Percentiles rank a stretch among this genome's conserved stretches.
Evolutionary conservation across 2,888 invertebrate genomes (phyloP).

Genomic region (Automeris io): DNA sequence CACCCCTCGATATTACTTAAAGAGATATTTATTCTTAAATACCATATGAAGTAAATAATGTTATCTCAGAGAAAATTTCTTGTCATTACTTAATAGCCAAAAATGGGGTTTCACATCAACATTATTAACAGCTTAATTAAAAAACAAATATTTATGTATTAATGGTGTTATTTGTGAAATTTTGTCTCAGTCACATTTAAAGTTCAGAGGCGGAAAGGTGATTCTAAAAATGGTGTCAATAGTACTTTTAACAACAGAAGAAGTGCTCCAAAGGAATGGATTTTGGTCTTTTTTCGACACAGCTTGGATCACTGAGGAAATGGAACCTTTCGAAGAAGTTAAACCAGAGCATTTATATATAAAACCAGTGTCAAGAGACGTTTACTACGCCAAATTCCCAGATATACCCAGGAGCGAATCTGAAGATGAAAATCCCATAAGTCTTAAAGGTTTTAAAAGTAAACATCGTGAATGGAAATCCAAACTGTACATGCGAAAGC

Average conservation of each 20-base stretch:
- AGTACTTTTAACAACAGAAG: conserved; percentile 60
- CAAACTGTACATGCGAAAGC: conserved; percentile 46
- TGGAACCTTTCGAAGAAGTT: conserved; percentile 66
- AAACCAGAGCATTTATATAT: conserved; percentile 47
- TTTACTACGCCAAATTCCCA: conserved; percentile 57
- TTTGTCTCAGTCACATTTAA: conserved; percentile 8
- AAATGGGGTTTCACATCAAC: neutral
- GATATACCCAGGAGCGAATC: conserved; percentile 68
- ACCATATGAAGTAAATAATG: neutral
- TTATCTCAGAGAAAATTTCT: neutral
- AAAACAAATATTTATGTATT: conserved; percentile 5
- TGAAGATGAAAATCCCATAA: conserved; percentile 59
- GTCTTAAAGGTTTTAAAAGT: conserved; percentile 46
- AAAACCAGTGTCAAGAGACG: conserved; percentile 58
- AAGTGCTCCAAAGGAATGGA: conserved; percentile 55
- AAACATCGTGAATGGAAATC: conserved; percentile 60
- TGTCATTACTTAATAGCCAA: neutral
- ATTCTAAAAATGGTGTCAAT: conserved; percentile 51
- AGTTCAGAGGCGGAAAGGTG: neutral
- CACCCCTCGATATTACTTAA: too few species aligned
- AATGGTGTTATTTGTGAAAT: conserved; percentile 6
- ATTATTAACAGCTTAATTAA: neutral
- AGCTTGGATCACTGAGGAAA: conserved; percentile 55
- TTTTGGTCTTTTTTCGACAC: conserved; percentile 62
- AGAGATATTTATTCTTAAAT: too few species aligned